A percentile compares a stretch with the other conserved stretches of the same genome.
Evolutionary conservation across 2,797 vertebrate species (phyloP).

Genomic region (Bradypodion pumilum): DNA sequence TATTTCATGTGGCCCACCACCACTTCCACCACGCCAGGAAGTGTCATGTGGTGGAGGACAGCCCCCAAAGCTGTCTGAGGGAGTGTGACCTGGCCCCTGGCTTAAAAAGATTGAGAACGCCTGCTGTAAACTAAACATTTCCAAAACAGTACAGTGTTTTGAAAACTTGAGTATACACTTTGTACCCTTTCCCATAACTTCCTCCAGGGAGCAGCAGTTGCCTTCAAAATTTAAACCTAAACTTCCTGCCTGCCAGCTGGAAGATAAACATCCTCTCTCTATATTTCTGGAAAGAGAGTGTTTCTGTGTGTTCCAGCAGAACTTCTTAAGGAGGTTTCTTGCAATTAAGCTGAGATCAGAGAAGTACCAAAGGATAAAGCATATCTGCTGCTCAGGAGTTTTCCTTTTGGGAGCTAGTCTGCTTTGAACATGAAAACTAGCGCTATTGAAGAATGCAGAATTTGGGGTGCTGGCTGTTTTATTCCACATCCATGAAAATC

Average conservation of each 20-base stretch:
- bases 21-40: too few relatives aligned
- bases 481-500: not conserved
- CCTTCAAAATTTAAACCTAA: constrained; percentile 1
- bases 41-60: too few relatives aligned
- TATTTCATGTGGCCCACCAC: too few relatives aligned
- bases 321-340: not conserved
- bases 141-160: too few relatives aligned
- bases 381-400: fast-evolving
- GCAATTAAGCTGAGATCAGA: fast-evolving
- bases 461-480: not conserved
- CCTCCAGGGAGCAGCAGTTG: constrained; percentile 67
- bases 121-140: too few relatives aligned
- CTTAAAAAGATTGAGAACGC: too few relatives aligned
- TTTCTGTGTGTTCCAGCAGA: not conserved
- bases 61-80: too few relatives aligned
- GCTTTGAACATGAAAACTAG: not conserved
- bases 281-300: not conserved
- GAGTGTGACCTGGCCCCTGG: too few relatives aligned
- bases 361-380: fast-evolving
- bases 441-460: not conserved
- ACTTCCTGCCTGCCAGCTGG: not conserved
- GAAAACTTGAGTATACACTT: too few relatives aligned
- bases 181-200: not conserved
- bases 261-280: not conserved
- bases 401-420: fast-evolving